Conservation (phyloP, 2,113 vertebrate genomes). For the Clinocottus analis region DNA sequence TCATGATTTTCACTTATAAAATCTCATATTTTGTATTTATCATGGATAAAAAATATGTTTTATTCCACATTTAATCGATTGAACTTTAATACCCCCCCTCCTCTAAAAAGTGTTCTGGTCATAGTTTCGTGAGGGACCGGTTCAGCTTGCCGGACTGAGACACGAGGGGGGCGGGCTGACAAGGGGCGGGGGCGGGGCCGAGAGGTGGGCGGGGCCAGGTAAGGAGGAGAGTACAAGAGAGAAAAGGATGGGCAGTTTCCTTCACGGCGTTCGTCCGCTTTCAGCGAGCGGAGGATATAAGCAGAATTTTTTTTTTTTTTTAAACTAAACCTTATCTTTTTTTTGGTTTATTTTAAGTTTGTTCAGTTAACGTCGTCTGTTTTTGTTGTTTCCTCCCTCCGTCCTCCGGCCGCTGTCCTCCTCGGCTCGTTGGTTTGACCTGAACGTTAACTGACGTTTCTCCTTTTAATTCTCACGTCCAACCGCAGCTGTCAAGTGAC, state of each 20-base stretch:
- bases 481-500: background rate
- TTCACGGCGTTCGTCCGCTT: background rate
- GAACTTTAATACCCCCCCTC: background rate
- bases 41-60: too few relatives aligned
- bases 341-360: background rate
- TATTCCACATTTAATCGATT: background rate
- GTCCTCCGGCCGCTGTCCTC: background rate
- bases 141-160: constrained; percentile 18
- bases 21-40: too few relatives aligned
- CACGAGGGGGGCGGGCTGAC: background rate
- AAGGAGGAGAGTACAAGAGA: constrained; percentile 18
- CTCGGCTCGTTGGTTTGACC: background rate
- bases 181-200: constrained; percentile 8
- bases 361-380: background rate
- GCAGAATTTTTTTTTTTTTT: background rate
- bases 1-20: too few relatives aligned
- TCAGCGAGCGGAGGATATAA: background rate
- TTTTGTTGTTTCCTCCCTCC: background rate
- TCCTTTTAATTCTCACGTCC: background rate
- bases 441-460: background rate
- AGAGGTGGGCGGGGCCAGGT: constrained; percentile 53
- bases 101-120: too few relatives aligned
- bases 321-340: background rate
- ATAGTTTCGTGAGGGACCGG: constrained; percentile 28
- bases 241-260: background rate